Evolutionary conservation across 2,888 invertebrate genomes (phyloP).

Genomic region (Parnassius apollo): DNA sequence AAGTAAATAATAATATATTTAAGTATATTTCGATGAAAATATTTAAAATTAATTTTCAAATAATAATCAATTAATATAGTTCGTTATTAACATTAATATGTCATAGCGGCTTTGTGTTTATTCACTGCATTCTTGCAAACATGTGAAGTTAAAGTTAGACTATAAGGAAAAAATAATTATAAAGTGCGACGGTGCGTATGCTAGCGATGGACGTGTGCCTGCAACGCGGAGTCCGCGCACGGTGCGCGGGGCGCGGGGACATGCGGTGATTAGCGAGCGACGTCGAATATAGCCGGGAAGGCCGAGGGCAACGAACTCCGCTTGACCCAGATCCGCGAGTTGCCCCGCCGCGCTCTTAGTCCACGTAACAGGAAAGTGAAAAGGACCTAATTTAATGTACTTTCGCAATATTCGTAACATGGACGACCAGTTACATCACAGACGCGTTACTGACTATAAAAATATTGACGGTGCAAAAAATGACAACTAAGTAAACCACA

Average conservation of each 20-base stretch:
- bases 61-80: no score
- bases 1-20: no score
- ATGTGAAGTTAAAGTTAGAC: conserved; percentile 30
- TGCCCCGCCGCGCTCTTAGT: conserved; percentile 36
- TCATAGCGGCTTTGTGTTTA: no score
- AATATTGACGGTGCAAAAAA: conserved; percentile 3
- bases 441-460: conserved; percentile 1
- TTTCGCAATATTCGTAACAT: conserved; percentile 23
- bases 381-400: conserved; percentile 56
- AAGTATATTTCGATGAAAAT: no score
- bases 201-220: conserved; percentile 36
- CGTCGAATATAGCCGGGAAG: conserved; percentile 79
- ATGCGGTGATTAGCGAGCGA: conserved; percentile 66
- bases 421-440: conserved; percentile 11
- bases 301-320: conserved; percentile 81
- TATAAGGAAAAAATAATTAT: conserved; percentile 27
- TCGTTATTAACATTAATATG: no score
- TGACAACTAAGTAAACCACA: conserved; percentile 3
- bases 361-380: conserved; percentile 68
- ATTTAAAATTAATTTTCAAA: no score
- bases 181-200: conserved; percentile 48
- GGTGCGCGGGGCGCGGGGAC: conserved; percentile 33
- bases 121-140: not conserved
- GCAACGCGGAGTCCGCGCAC: conserved; percentile 40
- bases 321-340: conserved; percentile 71